Conservation (phyloP, 1,140 invertebrate genomes). For the Brachionus rubens region DNA sequence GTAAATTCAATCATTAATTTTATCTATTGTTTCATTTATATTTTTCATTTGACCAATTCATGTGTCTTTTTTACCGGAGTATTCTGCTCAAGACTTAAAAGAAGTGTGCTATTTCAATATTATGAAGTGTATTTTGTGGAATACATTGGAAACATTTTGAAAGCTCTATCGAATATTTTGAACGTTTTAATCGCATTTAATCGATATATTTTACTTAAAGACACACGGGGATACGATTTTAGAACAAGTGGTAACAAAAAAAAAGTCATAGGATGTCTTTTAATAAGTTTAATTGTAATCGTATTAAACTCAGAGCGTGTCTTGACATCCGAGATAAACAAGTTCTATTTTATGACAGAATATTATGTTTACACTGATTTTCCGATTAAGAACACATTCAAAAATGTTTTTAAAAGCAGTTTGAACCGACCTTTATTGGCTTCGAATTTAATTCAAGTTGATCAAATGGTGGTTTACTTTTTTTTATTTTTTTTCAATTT, state of each 20-base stretch:
- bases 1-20: constrained; percentile 15
- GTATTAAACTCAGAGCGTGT: neutral
- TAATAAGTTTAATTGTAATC: too few species aligned
- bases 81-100: neutral
- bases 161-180: neutral
- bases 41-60: neutral
- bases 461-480: neutral
- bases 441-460: neutral
- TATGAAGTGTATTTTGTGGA: constrained; percentile 13
- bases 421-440: neutral
- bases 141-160: neutral
- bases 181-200: neutral
- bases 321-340: neutral
- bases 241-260: neutral
- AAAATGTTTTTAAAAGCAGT: neutral
- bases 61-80: neutral
- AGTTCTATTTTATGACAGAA: neutral
- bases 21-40: neutral
- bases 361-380: neutral
- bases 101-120: constrained; percentile 1
- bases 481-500: neutral
- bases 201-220: neutral
- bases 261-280: neutral
- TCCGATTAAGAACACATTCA: constrained; percentile 1
- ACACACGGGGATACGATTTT: neutral